Evolutionary conservation across 2,113 vertebrate genomes (phyloP).

Genomic region (Halichoeres trimaculatus): DNA sequence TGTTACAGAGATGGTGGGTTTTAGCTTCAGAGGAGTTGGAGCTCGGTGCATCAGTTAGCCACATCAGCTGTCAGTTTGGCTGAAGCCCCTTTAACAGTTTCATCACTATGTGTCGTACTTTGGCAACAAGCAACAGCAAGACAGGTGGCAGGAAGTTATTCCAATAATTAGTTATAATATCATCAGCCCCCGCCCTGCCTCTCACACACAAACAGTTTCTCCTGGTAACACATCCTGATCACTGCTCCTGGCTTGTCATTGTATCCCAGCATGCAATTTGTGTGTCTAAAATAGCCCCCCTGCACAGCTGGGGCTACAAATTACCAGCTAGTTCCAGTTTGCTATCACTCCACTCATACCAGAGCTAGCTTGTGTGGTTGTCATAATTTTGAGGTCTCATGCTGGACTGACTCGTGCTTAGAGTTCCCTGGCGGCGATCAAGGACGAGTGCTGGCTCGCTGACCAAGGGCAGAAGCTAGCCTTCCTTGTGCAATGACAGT

Average conservation of each 20-base stretch:
- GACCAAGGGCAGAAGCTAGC: conserved; percentile 44
- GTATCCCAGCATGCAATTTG: conserved; percentile 84
- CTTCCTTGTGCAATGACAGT: conserved; percentile 40
- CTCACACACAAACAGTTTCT: conserved; percentile 6
- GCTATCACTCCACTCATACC: conserved; percentile 45
- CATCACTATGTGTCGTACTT: conserved; percentile 87
- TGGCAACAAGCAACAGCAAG: conserved; percentile 87
- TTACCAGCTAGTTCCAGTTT: conserved; percentile 54
- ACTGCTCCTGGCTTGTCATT: conserved; percentile 85
- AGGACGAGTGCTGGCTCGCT: conserved; percentile 41
- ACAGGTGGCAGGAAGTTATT: conserved; percentile 97
- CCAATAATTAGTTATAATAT: conserved; percentile 94
- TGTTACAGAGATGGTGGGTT: neutral
- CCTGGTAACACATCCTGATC: conserved; percentile 83
- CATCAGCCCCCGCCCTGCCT: conserved; percentile 84
- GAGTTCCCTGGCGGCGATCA: conserved; percentile 54
- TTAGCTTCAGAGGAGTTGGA: neutral
- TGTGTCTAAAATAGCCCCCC: conserved; percentile 77
- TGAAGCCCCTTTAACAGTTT: conserved; percentile 78
- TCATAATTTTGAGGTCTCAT: conserved; percentile 36
- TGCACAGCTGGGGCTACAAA: conserved; percentile 82
- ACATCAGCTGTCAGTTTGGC: conserved; percentile 31
- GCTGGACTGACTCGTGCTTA: conserved; percentile 39
- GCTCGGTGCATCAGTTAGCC: conserved; percentile 1
- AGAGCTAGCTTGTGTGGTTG: conserved; percentile 27